phyloP scores from a whole-genome alignment of 2,113 vertebrate species.

The Nerophis ophidion region DNA sequence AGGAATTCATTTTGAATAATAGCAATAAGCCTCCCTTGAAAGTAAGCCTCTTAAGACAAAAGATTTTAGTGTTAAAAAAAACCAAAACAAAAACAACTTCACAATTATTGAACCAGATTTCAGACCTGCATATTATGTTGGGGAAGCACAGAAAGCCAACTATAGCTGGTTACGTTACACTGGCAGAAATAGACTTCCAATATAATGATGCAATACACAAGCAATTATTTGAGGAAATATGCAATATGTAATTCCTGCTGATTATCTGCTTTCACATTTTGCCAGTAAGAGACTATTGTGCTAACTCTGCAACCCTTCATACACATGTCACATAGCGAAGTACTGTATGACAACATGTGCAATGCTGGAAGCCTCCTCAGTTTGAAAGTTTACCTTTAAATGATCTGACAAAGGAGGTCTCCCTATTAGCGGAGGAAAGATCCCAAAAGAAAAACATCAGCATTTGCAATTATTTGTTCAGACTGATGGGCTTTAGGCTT shows the following conservation, averaged over 20 bases:
- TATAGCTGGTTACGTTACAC: conserved; percentile 8
- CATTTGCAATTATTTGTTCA: conserved; percentile 37
- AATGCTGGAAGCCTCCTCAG: conserved; percentile 40
- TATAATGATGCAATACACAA: conserved; percentile 24
- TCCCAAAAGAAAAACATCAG: conserved; percentile 48
- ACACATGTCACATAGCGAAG: conserved; percentile 50
- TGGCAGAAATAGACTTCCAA: conserved; percentile 6
- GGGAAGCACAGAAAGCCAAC: conserved; percentile 5
- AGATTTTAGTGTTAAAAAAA: conserved; percentile 4
- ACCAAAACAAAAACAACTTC: background rate
- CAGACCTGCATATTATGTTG: conserved; percentile 18
- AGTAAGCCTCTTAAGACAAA: conserved; percentile 18
- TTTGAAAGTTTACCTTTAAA: conserved; percentile 25
- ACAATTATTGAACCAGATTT: background rate
- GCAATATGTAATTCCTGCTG: conserved; percentile 4
- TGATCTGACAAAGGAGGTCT: conserved; percentile 28
- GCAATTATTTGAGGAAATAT: conserved; percentile 19
- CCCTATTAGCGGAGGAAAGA: conserved; percentile 49
- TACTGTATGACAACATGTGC: conserved; percentile 27
- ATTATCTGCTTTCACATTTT: conserved; percentile 6
- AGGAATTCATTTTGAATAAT: conserved; percentile 55
- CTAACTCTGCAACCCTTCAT: conserved; percentile 25
- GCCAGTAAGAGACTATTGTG: conserved; percentile 22
- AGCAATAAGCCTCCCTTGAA: conserved; percentile 35
- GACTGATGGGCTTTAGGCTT: conserved; percentile 42